Base-by-base conservation (phyloP, 1,140 invertebrate genomes). In the Galleria mellonella region DNA sequence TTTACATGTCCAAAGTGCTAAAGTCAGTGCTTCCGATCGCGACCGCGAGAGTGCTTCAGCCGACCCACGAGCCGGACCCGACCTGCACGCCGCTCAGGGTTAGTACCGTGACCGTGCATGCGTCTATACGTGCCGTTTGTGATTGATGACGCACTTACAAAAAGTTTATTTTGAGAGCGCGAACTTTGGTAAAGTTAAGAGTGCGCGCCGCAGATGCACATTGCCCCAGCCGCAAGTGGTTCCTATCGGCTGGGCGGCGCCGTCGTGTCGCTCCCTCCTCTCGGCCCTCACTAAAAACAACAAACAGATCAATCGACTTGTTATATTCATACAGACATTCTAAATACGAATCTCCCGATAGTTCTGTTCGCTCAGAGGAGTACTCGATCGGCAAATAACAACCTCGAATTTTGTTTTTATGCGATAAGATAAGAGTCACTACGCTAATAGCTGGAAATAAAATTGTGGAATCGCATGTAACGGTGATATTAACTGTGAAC, bases 1-100 rank as follows among this genome's bases (percentile, higher is more conserved):
- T 70, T 72, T 83, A 77, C 72, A 84, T 83, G 81, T 79, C 79
- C 77, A 83, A 83, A 86, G 83, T 86, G 83, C 66, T 84, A 63
- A 82, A 85, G 66, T 81, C 83, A 84, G 83, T 87, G 83, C 82
- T 78, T 70, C 77, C 78, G 55, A 71, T 68, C 65, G 69, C 75
- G 69, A 74, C 68, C 72, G 75, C 79, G 72, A 72, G 60, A 83
- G 72, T 81, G 81, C 64, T 75, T 65, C 75, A 74, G 70, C 79
- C 68, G 52, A 69, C 72, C 67, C 63, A 67, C 76, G 71, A 74
- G 70, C 63, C 70, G 65, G 74, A 82, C 58, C 71, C 65, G 69
- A 79, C 65, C 64, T 75, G 79, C 72, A 75, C 79, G 49, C 49
- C 78, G 68, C 55, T 84, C 78, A 83, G 69, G 78, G 82, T 85